These are phyloP conservation scores for Dynastes grantii DNA, from an alignment of 2,888 invertebrate species.

Conservation along the genomic window DNA sequence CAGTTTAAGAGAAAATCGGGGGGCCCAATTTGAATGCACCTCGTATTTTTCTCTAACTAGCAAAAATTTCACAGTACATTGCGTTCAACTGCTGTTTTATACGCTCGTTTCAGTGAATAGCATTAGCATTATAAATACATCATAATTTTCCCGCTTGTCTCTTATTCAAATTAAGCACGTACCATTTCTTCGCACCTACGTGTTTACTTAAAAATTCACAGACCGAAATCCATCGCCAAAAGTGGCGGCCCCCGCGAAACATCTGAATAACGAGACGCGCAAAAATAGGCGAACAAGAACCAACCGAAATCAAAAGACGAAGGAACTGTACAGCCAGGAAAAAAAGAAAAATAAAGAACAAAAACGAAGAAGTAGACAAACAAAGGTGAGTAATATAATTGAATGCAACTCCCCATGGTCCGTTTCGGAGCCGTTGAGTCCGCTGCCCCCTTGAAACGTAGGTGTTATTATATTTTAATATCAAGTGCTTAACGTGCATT, in stretches of 20 bases:
- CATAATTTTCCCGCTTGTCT: slow-evolving; percentile 19
- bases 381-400: slow-evolving; percentile 52
- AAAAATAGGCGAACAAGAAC: slow-evolving; percentile 7
- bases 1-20: too few relatives aligned
- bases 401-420: slow-evolving; percentile 50
- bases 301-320: slow-evolving; percentile 15
- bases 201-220: slow-evolving; percentile 18
- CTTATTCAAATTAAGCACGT: slow-evolving; percentile 19
- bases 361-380: slow-evolving; percentile 42
- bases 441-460: slow-evolving; percentile 57
- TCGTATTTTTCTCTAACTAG: too few relatives aligned
- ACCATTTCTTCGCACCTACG: slow-evolving; percentile 36
- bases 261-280: slow-evolving; percentile 32
- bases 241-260: slow-evolving; percentile 33
- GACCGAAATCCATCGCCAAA: slow-evolving; percentile 28
- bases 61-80: too few relatives aligned
- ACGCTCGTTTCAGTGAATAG: neutral
- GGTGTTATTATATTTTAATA: slow-evolving; percentile 69
- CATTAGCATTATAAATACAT: slow-evolving; percentile 16
- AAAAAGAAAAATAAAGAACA: slow-evolving; percentile 22
- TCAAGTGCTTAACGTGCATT: slow-evolving; percentile 64
- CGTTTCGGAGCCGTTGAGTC: slow-evolving; percentile 49
- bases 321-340: neutral
- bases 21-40: too few relatives aligned
- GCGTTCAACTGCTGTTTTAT: too few relatives aligned